Conservation (phyloP, 2,113 vertebrate genomes). For the Mesembrinibis cayennensis region DNA sequence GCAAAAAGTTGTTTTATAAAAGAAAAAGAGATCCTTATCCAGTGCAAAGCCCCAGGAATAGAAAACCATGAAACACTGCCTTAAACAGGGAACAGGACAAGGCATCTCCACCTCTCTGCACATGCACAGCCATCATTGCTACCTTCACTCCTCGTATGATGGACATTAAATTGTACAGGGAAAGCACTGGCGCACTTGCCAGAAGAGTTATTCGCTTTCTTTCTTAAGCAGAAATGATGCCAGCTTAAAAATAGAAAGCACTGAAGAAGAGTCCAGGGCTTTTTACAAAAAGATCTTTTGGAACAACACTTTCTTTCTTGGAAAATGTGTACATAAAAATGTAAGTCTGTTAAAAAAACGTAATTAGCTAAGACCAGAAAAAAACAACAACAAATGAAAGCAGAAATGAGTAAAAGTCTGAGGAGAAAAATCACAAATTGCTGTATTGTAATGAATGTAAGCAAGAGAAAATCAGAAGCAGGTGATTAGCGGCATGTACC, state of each 20-base stretch:
- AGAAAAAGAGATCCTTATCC: neutral
- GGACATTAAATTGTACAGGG: neutral
- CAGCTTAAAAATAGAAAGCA: neutral
- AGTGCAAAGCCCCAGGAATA: neutral
- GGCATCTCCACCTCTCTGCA: neutral
- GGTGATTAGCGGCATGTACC: neutral
- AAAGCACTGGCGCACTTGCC: neutral
- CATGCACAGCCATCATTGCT: neutral
- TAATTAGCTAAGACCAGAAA: neutral
- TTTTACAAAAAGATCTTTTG: neutral
- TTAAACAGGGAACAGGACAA: neutral
- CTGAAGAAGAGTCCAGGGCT: neutral
- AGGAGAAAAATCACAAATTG: neutral
- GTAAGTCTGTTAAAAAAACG: neutral
- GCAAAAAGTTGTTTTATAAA: neutral
- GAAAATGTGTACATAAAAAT: neutral
- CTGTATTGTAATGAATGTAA: neutral
- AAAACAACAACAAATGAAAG: neutral
- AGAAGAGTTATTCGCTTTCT: neutral
- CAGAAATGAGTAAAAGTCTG: neutral
- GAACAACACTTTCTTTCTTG: neutral
- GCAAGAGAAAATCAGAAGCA: neutral
- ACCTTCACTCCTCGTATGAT: accelerated
- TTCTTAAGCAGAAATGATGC: neutral
- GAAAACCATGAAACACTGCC: neutral